Evolutionary conservation across 2,113 vertebrate genomes (phyloP).

Genomic region (Cyprinodon variegatus): DNA sequence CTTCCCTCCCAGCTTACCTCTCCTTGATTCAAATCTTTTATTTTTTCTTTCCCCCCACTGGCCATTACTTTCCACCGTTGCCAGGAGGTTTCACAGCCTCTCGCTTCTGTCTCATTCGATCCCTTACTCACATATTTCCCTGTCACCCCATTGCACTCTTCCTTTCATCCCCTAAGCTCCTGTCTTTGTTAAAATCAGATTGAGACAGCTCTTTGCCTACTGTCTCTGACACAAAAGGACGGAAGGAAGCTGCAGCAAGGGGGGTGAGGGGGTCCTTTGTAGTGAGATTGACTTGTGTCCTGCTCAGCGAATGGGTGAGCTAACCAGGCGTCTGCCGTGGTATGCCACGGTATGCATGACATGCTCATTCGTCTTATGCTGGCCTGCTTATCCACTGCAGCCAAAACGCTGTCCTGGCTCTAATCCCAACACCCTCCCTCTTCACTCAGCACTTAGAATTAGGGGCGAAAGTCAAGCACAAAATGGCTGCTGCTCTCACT

Average conservation of each 20-base stretch:
- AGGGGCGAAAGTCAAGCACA: constrained; percentile 46
- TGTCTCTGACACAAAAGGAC: constrained; percentile 15
- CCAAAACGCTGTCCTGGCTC: constrained; percentile 65
- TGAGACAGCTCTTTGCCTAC: constrained; percentile 28
- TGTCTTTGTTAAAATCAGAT: constrained; percentile 15
- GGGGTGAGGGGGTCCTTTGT: constrained; percentile 45
- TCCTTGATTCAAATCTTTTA: constrained; percentile 26
- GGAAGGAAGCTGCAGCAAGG: background rate
- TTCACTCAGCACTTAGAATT: constrained; percentile 46
- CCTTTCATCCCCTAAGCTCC: constrained; percentile 11
- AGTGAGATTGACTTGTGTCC: constrained; percentile 63
- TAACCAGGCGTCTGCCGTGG: constrained; percentile 37
- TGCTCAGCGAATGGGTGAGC: constrained; percentile 59
- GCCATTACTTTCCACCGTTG: constrained; percentile 11
- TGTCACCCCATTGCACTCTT: constrained; percentile 1
- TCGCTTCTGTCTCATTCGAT: constrained; percentile 16
- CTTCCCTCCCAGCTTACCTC: constrained; percentile 5
- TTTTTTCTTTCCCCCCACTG: constrained; percentile 15
- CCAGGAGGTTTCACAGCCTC: constrained; percentile 23
- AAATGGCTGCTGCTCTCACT: constrained; percentile 63
- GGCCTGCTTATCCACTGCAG: constrained; percentile 46
- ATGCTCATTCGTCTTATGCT: constrained; percentile 71
- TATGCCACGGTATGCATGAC: constrained; percentile 52
- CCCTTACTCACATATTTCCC: constrained; percentile 23
- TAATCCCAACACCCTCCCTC: constrained; percentile 52